Percentiles rank a stretch among this genome's conserved stretches.
phyloP scores from a whole-genome alignment of 2,113 vertebrate species.

The Hoplias malabaricus region DNA sequence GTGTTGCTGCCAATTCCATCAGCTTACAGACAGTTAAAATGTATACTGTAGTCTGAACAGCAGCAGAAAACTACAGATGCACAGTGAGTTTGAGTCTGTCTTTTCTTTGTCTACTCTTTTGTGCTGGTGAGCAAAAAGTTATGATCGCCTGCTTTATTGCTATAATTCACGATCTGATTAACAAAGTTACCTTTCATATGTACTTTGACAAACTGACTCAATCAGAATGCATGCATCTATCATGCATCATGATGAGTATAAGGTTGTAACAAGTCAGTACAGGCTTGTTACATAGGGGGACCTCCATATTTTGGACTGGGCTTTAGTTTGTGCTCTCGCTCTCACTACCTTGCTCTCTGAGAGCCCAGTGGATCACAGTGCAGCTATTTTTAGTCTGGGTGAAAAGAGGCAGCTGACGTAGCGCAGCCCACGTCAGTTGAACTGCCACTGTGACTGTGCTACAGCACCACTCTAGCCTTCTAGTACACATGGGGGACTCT shows the following conservation, averaged over 20 bases:
- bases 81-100: not conserved
- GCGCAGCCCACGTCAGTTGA: slow-evolving; percentile 75
- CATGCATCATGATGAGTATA: not conserved
- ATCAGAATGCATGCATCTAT: not conserved
- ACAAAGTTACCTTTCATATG: not conserved
- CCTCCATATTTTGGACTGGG: not conserved
- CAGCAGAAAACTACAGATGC: not conserved
- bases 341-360: slow-evolving; percentile 45
- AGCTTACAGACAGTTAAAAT: not conserved
- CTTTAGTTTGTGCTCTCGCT: slow-evolving; percentile 59
- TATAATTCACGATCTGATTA: not conserved
- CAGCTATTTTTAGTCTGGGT: slow-evolving; percentile 75
- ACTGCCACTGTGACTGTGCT: slow-evolving; percentile 72
- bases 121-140: not conserved
- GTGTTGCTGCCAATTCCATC: not conserved
- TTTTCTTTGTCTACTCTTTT: not conserved
- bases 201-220: not conserved
- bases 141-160: not conserved
- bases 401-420: slow-evolving; percentile 78
- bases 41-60: not conserved
- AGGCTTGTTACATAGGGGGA: not conserved
- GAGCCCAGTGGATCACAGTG: slow-evolving; percentile 62
- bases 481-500: slow-evolving; percentile 6
- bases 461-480: slow-evolving; percentile 28
- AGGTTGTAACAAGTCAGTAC: not conserved